phyloP scores from a whole-genome alignment of 2,113 vertebrate species.

The Ifrita kowaldi region DNA sequence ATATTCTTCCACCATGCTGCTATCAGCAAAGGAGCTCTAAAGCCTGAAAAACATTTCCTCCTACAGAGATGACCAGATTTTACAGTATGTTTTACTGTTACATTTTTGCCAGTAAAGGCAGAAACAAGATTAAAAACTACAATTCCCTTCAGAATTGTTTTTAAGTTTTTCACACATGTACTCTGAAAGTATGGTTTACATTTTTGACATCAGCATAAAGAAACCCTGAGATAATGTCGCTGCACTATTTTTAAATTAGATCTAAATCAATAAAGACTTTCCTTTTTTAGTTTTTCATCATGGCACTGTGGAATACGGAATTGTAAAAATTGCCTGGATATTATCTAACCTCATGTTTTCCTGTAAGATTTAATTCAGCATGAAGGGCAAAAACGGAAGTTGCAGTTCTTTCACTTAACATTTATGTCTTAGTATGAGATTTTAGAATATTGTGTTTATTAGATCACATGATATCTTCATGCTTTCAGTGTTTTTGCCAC shows the following conservation, averaged over 20 bases:
- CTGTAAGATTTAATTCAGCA: not conserved
- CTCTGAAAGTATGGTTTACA: not conserved
- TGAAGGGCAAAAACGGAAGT: not conserved
- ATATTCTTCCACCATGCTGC: not conserved
- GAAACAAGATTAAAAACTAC: not conserved
- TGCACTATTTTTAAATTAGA: not conserved
- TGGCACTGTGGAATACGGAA: not conserved
- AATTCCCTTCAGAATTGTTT: not conserved
- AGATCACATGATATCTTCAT: not conserved
- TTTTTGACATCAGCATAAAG: not conserved
- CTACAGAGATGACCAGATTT: not conserved
- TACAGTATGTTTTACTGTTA: not conserved
- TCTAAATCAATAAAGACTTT: not conserved
- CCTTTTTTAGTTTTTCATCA: not conserved
- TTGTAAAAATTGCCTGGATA: not conserved
- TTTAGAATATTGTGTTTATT: constrained; percentile 19
- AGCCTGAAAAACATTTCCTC: not conserved
- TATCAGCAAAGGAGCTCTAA: not conserved
- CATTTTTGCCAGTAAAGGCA: not conserved
- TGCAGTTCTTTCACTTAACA: not conserved
- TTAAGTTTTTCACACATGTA: not conserved
- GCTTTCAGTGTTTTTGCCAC: not conserved
- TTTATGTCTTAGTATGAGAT: not conserved
- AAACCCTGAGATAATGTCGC: not conserved
- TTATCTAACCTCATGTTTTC: constrained; percentile 9